Evolutionary conservation across 1,140 invertebrate species (phyloP).

Genomic region (Papilio helenus): DNA sequence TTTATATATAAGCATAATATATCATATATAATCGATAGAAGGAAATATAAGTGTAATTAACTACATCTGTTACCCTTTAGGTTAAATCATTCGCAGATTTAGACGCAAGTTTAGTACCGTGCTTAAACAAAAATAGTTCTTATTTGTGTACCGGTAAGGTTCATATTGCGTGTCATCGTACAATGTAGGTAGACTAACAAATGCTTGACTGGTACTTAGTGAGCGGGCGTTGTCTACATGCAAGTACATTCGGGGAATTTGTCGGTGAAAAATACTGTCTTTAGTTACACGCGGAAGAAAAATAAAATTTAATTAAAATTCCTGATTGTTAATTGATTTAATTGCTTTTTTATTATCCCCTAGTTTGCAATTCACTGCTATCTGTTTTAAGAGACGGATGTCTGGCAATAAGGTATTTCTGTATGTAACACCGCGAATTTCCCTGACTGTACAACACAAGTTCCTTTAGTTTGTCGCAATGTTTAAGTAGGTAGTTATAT

Average conservation of each 20-base stretch:
- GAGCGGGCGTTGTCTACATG: neutral
- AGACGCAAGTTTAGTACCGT: neutral
- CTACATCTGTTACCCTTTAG: neutral
- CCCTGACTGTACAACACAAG: neutral
- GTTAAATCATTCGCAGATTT: neutral
- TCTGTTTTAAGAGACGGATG: no score
- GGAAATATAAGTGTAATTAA: neutral
- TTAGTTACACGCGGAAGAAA: no score
- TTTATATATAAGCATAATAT: constrained; percentile 14
- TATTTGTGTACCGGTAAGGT: neutral
- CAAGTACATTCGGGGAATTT: neutral
- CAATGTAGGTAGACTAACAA: neutral
- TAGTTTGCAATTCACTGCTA: no score
- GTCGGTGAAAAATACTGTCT: no score
- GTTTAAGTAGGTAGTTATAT: constrained; percentile 12
- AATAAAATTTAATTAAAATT: no score
- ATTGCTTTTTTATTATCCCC: no score
- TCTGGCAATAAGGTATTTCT: no score
- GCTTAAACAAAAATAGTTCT: constrained; percentile 1
- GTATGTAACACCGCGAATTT: no score
- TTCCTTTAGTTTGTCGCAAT: constrained; percentile 12
- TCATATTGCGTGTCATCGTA: neutral
- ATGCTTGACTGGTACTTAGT: neutral
- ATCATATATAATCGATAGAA: neutral
- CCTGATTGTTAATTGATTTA: no score